Base-by-base conservation (phyloP, 2,797 vertebrate genomes). In the Urosaurus nigricauda region DNA sequence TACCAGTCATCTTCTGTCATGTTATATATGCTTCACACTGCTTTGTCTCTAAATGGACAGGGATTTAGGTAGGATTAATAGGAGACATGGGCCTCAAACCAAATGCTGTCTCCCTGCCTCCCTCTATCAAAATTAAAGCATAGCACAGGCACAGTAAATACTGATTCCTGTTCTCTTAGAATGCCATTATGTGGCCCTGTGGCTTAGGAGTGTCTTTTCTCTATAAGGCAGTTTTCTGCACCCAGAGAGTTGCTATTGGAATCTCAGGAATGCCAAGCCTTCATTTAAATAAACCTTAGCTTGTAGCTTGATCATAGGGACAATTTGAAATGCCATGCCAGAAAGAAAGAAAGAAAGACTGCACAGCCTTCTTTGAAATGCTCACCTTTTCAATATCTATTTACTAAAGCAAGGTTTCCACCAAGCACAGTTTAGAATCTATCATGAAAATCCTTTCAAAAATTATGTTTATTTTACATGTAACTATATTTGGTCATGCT, bases 21-120 rank as follows among this genome's bases (percentile, higher is more conserved):
- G 87, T 75, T 80, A 90, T 94, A 93, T 92, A 93, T 93, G 89
- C 85, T 91, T 92, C 79, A 51, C 40, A 78, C 90, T 85, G 91
- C 88, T 93, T 92, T 95, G 92, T 51, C 91, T 94, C 87, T 92
- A 78, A 90, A 77, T 90, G 0, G 81, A 84, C 75, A 84, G 91
- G 90, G 93, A 71, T 79, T 94, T 95, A 93, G 87, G 73, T 53
- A 92, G 90, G 91, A 92, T 95, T 94, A 96, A 88, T 89, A 88
- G 65, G 78, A 91, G 87, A 89, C 85, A 92, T 70, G 83, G 91
- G 84, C 87, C 91, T 70, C 81, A 91, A 84, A 85, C n/a, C 32
- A 86, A 91, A 79, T 60, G 56, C 71, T 51, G 29, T 58, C 51
- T 43, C 37, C n/a, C 63, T n/a, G 26, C 68, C 0, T 0, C 68